phyloP scores from a whole-genome alignment of 2,113 vertebrate genomes.

The Ophthalmolycus amberensis region DNA sequence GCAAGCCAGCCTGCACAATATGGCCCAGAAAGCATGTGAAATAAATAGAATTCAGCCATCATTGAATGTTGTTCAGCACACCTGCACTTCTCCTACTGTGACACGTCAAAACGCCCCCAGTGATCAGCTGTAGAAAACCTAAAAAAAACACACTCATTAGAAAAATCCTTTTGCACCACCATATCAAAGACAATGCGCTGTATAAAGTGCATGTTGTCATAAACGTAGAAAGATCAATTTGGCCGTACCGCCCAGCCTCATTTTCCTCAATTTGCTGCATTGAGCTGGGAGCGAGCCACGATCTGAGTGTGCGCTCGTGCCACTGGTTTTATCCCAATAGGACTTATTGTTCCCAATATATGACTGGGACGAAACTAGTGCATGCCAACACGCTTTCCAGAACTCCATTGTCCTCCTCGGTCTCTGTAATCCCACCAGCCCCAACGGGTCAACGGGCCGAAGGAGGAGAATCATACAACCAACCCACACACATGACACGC shows the following conservation, averaged over 20 bases:
- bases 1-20: not conserved
- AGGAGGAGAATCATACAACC: conserved; percentile 26
- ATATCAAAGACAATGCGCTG: not conserved
- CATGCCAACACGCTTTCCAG: not conserved
- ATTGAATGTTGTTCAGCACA: not conserved
- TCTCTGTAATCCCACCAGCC: not conserved
- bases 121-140: not conserved
- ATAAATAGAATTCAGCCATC: not conserved
- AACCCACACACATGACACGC: not conserved
- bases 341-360: not conserved
- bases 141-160: not conserved
- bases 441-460: conserved; percentile 22
- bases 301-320: not conserved
- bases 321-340: conserved; percentile 12
- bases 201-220: not conserved
- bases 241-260: not conserved
- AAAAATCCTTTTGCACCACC: not conserved
- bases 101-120: too few species aligned
- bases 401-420: not conserved
- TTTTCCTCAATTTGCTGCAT: not conserved
- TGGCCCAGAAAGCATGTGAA: not conserved
- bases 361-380: conserved; percentile 7
- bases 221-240: not conserved
- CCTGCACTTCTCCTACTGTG: not conserved
- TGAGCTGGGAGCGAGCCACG: not conserved